phyloP scores from a whole-genome alignment of 2,888 invertebrate species.

The Bombylius discolor region DNA sequence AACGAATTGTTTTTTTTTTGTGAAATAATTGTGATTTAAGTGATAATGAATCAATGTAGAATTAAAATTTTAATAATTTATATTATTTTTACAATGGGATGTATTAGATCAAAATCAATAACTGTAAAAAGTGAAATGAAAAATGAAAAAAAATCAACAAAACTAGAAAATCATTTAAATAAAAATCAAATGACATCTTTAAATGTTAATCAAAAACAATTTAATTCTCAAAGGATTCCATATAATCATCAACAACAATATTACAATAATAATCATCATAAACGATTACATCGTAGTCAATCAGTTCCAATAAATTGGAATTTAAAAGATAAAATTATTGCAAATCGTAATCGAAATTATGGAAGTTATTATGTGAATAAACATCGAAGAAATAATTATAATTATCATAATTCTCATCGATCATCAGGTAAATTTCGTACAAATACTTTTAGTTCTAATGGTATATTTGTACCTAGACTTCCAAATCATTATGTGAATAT shows the following conservation, averaged over 20 bases:
- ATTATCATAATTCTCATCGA: neutral
- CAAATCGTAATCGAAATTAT: neutral
- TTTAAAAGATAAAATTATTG: neutral
- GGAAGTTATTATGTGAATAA: neutral
- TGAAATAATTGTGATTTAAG: too few relatives aligned
- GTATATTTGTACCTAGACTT: conserved; percentile 1
- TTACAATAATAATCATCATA: neutral
- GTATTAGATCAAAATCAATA: neutral
- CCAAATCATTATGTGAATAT: conserved; percentile 4
- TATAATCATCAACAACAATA: neutral
- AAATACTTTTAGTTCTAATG: neutral
- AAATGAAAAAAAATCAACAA: neutral
- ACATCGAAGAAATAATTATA: neutral
- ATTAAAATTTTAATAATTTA: neutral
- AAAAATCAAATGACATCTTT: neutral
- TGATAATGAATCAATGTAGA: neutral
- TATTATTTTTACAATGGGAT: neutral
- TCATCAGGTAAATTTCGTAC: neutral
- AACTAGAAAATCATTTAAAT: neutral
- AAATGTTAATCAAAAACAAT: neutral
- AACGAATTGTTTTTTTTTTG: neutral
- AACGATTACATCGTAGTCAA: neutral
- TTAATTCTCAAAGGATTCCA: neutral
- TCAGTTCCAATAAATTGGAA: neutral
- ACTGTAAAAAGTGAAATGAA: neutral